These are phyloP conservation scores for Chloropsis cyanopogon DNA, from an alignment of 2,113 vertebrate species.

Conservation along the genomic window DNA sequence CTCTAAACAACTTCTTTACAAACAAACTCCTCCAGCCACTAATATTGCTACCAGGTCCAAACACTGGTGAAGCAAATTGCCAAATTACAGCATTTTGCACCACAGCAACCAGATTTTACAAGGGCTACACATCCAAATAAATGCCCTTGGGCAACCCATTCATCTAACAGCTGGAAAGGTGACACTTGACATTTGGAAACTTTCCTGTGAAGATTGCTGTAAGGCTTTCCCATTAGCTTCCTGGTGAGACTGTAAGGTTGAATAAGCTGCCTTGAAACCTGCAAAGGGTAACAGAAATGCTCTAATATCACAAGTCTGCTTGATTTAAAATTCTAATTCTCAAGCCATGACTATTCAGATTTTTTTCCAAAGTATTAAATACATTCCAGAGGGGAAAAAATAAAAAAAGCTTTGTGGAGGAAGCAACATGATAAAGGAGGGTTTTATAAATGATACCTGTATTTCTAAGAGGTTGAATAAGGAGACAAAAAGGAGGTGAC, in stretches of 20 bases:
- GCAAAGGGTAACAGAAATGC: slow-evolving; percentile 74
- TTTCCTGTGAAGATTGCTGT: slow-evolving; percentile 76
- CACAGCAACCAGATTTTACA: slow-evolving; percentile 71
- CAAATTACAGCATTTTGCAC: slow-evolving; percentile 66
- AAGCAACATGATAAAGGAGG: background rate
- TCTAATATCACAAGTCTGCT: slow-evolving; percentile 61
- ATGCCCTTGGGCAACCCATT: slow-evolving; percentile 78
- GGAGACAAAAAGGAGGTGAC: background rate
- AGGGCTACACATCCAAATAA: slow-evolving; percentile 75
- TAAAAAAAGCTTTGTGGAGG: slow-evolving; percentile 4
- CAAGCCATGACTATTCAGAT: slow-evolving; percentile 64
- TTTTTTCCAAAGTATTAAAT: slow-evolving; percentile 31
- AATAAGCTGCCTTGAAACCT: slow-evolving; percentile 77
- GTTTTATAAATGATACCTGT: background rate
- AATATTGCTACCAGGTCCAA: slow-evolving; percentile 33
- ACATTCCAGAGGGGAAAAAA: background rate
- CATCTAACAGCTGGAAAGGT: slow-evolving; percentile 83
- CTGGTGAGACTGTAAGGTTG: slow-evolving; percentile 79
- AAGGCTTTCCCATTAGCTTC: slow-evolving; percentile 82
- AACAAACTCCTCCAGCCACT: background rate
- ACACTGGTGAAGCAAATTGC: slow-evolving; percentile 57
- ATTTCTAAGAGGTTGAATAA: background rate
- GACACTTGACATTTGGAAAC: slow-evolving; percentile 82
- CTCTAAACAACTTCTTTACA: background rate
- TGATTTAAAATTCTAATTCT: slow-evolving; percentile 74